Evolutionary conservation across 2,888 invertebrate genomes (phyloP).

Genomic region (Catocala sponsa): DNA sequence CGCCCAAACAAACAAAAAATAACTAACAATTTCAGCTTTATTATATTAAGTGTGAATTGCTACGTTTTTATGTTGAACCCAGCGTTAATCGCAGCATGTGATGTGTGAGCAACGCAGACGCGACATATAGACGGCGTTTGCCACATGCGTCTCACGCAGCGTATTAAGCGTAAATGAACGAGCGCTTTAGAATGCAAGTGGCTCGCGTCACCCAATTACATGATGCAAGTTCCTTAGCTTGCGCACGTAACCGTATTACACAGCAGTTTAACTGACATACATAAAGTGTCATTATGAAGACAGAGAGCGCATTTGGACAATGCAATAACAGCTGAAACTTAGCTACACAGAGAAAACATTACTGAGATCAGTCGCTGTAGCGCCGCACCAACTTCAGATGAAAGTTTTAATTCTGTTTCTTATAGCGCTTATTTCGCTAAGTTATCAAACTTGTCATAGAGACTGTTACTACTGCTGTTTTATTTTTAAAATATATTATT

Average conservation of each 20-base stretch:
- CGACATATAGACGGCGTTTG: no score
- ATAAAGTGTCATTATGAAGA: conserved; percentile 33
- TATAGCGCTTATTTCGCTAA: conserved; percentile 50
- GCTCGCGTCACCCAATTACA: no score
- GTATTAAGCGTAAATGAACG: no score
- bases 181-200: no score
- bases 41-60: no score
- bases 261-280: background rate
- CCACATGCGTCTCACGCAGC: no score
- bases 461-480: conserved; percentile 29
- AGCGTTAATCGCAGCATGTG: no score
- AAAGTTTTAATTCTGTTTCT: conserved; percentile 71
- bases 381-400: conserved; percentile 58
- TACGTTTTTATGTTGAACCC: no score
- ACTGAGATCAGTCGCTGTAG: conserved; percentile 33
- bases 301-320: conserved; percentile 37
- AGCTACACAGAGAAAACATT: conserved; percentile 31
- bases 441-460: conserved; percentile 42
- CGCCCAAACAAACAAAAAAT: no score
- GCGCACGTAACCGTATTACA: background rate
- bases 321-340: conserved; percentile 42
- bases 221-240: background rate
- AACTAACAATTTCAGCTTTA: no score
- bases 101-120: no score
- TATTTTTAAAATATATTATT: conserved; percentile 6